Conservation (phyloP, 2,113 vertebrate species). For the Boleophthalmus pectinirostris region DNA sequence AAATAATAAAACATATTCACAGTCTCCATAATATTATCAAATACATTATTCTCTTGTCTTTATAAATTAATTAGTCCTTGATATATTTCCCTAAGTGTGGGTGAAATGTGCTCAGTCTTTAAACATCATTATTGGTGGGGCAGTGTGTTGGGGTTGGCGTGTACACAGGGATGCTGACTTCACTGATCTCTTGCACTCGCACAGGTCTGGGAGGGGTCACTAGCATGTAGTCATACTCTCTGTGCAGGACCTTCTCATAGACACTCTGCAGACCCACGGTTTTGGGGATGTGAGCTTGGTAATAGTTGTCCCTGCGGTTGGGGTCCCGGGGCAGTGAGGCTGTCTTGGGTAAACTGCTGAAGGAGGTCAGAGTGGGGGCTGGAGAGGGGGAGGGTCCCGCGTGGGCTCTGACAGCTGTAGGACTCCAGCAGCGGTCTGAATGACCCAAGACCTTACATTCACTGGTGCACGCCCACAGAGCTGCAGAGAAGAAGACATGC, state of each 20-base stretch:
- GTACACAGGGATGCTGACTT: slow-evolving; percentile 86
- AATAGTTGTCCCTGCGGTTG: slow-evolving; percentile 89
- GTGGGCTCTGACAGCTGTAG: slow-evolving; percentile 82
- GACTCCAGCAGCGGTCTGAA: slow-evolving; percentile 97
- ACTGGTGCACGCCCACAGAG: slow-evolving; percentile 94
- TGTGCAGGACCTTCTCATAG: slow-evolving; percentile 93
- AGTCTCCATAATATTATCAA: slow-evolving; percentile 37
- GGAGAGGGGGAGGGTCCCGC: slow-evolving; percentile 62
- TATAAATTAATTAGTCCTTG: slow-evolving; percentile 60
- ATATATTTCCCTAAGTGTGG: slow-evolving; percentile 47
- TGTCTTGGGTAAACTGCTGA: slow-evolving; percentile 83
- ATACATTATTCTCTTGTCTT: slow-evolving; percentile 53
- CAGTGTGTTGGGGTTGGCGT: slow-evolving; percentile 81
- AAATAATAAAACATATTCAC: slow-evolving; percentile 52
- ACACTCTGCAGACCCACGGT: slow-evolving; percentile 93
- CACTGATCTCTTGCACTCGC: slow-evolving; percentile 87
- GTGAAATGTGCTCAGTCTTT: slow-evolving; percentile 23
- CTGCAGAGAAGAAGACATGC: slow-evolving; percentile 55
- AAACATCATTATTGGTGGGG: slow-evolving; percentile 67
- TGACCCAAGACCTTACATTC: slow-evolving; percentile 97
- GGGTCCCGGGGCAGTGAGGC: slow-evolving; percentile 89
- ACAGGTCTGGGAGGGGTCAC: slow-evolving; percentile 85
- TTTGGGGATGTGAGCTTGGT: slow-evolving; percentile 94
- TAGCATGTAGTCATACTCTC: slow-evolving; percentile 88
- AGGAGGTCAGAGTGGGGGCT: slow-evolving; percentile 80